Conservation (phyloP, 92 coral and sea anemone genomes). For the Epizoanthus illoricatus region DNA sequence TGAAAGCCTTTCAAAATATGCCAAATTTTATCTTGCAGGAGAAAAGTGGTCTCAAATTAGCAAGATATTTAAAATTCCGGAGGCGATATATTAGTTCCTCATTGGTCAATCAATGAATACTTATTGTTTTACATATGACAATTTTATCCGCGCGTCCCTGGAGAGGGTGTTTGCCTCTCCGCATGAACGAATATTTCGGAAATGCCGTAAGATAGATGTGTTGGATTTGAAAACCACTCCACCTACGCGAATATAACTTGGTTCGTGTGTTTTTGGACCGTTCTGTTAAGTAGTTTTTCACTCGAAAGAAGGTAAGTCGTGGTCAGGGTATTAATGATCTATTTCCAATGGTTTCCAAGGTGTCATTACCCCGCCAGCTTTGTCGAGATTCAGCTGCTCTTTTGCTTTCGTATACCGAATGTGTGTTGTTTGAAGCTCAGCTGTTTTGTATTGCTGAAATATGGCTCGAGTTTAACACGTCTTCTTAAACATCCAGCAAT, state of each 20-base stretch:
- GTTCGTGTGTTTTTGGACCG: neutral
- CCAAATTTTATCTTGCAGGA: neutral
- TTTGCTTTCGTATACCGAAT: neutral
- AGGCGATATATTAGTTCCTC: neutral
- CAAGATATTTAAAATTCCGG: slow-evolving; percentile 27
- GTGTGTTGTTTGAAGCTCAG: neutral
- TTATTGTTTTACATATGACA: slow-evolving; percentile 14
- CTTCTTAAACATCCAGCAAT: neutral
- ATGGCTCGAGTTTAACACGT: slow-evolving; percentile 7
- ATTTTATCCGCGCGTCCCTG: slow-evolving; percentile 40
- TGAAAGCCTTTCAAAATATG: neutral
- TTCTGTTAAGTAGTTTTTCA: neutral
- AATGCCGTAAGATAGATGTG: slow-evolving; percentile 31
- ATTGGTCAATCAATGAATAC: slow-evolving; percentile 25
- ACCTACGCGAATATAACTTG: slow-evolving; percentile 16
- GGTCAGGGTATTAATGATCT: neutral
- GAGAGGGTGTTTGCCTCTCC: slow-evolving; percentile 28
- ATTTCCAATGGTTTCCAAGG: slow-evolving; percentile 20
- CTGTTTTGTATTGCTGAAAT: slow-evolving; percentile 18
- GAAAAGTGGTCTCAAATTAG: slow-evolving; percentile 15
- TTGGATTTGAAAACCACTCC: slow-evolving; percentile 24
- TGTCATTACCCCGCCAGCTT: slow-evolving; percentile 4
- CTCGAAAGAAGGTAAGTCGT: neutral
- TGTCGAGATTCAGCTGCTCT: slow-evolving; percentile 9
- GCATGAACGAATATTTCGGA: slow-evolving; percentile 41